Evolutionary conservation across 2,797 vertebrate genomes (phyloP).

Genomic region (Parauchenoglanis ngamensis): DNA sequence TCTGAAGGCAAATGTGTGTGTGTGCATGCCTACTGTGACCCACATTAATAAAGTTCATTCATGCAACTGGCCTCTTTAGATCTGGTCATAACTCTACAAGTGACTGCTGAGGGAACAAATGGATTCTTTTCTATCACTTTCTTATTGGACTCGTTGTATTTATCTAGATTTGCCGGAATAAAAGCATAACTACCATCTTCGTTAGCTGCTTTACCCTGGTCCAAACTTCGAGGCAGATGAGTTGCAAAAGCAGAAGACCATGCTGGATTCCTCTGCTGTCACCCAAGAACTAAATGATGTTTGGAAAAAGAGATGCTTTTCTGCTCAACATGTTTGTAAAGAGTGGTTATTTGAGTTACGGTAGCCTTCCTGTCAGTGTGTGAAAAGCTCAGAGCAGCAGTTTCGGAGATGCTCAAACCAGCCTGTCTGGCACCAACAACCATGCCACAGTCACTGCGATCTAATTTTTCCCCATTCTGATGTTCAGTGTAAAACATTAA

Average conservation of each 20-base stretch:
- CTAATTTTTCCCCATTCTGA: not conserved
- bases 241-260: not conserved
- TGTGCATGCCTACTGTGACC: constrained; percentile 18
- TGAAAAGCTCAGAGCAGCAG: not conserved
- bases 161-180: not conserved
- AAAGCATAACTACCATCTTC: not conserved
- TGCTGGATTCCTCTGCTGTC: not conserved
- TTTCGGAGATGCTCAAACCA: not conserved
- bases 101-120: not conserved
- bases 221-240: not conserved
- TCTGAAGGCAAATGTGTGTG: constrained; percentile 2
- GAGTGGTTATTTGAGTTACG: not conserved
- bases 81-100: constrained; percentile 4
- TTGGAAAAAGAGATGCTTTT: not conserved
- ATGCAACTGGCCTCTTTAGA: constrained; percentile 14
- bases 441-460: not conserved
- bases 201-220: not conserved
- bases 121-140: constrained; percentile 9
- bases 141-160: not conserved
- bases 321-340: not conserved
- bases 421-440: not conserved
- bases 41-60: constrained; percentile 29
- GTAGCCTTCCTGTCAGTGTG: not conserved
- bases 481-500: not conserved
- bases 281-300: not conserved